phyloP scores from a whole-genome alignment of 2,888 invertebrate genomes.

The Sceliomorpha sp. region DNA sequence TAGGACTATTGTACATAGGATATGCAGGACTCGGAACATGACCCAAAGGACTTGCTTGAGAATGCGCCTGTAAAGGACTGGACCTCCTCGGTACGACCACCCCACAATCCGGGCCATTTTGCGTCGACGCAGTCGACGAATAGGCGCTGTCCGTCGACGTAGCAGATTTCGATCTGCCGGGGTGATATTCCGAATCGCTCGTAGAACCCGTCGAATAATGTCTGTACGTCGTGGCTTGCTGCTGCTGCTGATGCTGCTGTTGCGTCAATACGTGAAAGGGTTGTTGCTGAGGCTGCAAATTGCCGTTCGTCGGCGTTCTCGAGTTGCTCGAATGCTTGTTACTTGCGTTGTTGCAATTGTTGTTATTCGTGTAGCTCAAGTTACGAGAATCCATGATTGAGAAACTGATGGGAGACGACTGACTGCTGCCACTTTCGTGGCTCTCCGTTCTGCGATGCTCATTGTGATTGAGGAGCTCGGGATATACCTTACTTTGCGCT shows the following conservation, averaged over 20 bases:
- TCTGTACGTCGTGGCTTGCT: slow-evolving; percentile 79
- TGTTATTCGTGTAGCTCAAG: slow-evolving; percentile 84
- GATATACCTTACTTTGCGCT: slow-evolving; percentile 89
- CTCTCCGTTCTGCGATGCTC: slow-evolving; percentile 79
- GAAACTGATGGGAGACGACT: slow-evolving; percentile 89
- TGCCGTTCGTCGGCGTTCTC: slow-evolving; percentile 66
- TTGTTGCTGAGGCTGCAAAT: slow-evolving; percentile 72
- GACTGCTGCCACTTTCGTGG: slow-evolving; percentile 83
- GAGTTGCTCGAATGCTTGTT: slow-evolving; percentile 66
- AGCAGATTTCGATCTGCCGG: slow-evolving; percentile 83
- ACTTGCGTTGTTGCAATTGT: slow-evolving; percentile 62
- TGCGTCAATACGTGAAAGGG: slow-evolving; percentile 71
- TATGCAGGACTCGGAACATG: slow-evolving; percentile 90
- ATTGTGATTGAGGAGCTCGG: slow-evolving; percentile 82
- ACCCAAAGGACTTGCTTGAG: slow-evolving; percentile 87
- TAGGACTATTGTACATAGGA: slow-evolving; percentile 92
- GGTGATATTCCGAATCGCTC: slow-evolving; percentile 84
- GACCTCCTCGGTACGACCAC: slow-evolving; percentile 85
- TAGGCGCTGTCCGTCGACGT: slow-evolving; percentile 85
- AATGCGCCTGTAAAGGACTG: slow-evolving; percentile 86
- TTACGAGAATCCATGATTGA: slow-evolving; percentile 87
- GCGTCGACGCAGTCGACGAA: slow-evolving; percentile 83
- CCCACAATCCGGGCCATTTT: slow-evolving; percentile 85
- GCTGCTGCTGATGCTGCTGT: slow-evolving; percentile 66
- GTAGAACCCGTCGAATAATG: slow-evolving; percentile 85